These are phyloP conservation scores for Pachyramphus minor DNA, from an alignment of 2,113 vertebrate genomes.

Conservation along the genomic window DNA sequence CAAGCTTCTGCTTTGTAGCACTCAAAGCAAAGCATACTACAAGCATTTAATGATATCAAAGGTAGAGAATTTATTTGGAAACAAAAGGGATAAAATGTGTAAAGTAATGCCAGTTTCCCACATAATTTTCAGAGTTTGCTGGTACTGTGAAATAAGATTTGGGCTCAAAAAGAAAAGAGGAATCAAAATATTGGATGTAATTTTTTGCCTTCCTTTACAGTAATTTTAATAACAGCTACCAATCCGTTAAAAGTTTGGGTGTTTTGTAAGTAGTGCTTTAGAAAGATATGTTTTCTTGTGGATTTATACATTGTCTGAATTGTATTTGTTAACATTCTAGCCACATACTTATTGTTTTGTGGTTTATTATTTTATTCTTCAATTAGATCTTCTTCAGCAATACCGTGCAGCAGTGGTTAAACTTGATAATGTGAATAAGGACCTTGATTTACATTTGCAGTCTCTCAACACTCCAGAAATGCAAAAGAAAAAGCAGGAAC, in stretches of 20 bases:
- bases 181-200: neutral
- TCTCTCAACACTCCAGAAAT: conserved; percentile 72
- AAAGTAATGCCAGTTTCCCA: neutral
- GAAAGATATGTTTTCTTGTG: neutral
- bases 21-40: neutral
- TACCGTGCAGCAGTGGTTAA: conserved; percentile 73
- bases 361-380: neutral
- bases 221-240: neutral
- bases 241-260: neutral
- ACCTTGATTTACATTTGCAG: conserved; percentile 59
- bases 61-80: neutral
- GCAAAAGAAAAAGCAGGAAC: conserved; percentile 69
- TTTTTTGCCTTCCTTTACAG: neutral
- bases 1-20: neutral
- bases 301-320: neutral
- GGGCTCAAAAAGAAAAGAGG: neutral
- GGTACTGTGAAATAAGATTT: neutral
- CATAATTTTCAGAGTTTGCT: neutral
- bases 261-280: neutral
- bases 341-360: neutral
- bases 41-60: neutral
- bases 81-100: neutral
- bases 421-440: conserved; percentile 41
- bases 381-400: conserved; percentile 78
- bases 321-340: neutral